Evolutionary conservation across 1,140 invertebrate species (phyloP).

Genomic region (Leptonema lineaticorne): DNA sequence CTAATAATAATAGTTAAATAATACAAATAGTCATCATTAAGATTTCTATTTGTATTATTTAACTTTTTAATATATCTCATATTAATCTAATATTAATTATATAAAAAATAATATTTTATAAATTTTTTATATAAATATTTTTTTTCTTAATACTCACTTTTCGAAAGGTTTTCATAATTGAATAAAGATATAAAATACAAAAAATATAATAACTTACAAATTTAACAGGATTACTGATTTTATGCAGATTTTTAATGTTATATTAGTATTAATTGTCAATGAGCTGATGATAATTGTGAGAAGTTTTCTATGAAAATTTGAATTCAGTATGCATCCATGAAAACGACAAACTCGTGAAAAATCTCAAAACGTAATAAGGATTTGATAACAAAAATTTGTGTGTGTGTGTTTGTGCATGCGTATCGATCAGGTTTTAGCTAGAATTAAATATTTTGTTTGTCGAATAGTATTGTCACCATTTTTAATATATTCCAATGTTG

Average conservation of each 20-base stretch:
- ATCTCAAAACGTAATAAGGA: background rate
- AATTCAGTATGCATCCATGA: background rate
- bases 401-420: too few relatives aligned
- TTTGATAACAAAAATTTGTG: background rate
- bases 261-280: background rate
- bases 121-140: too few relatives aligned
- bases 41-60: too few relatives aligned
- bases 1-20: too few relatives aligned
- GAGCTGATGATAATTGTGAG: background rate
- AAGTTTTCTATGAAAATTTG: background rate
- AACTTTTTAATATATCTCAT: too few relatives aligned
- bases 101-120: too few relatives aligned
- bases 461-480: background rate
- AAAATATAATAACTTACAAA: constrained; percentile 31
- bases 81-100: too few relatives aligned
- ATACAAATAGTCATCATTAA: too few relatives aligned
- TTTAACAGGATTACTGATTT: constrained; percentile 20
- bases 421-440: background rate
- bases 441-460: constrained; percentile 16
- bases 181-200: too few relatives aligned
- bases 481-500: too few relatives aligned
- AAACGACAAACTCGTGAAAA: background rate
- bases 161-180: too few relatives aligned
- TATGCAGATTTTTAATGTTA: constrained; percentile 23
- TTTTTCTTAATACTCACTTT: too few relatives aligned